Conservation (phyloP, 2,113 vertebrate genomes). For the Thermophis baileyi region DNA sequence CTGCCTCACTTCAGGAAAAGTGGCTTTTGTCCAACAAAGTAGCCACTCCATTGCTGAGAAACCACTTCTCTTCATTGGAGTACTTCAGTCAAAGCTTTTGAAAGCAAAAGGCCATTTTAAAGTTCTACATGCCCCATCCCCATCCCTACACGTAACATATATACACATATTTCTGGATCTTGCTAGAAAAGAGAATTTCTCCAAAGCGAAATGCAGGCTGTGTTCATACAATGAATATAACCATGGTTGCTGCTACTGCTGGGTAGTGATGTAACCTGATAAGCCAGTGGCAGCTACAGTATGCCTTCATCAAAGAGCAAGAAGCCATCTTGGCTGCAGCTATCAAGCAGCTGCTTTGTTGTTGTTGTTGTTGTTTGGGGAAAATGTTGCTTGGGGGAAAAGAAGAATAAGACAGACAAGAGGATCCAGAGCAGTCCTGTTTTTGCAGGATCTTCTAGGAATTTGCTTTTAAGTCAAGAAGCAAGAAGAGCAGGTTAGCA, state of each 20-base stretch:
- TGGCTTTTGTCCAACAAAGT: background rate
- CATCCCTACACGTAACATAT: background rate
- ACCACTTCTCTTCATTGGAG: background rate
- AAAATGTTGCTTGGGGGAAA: background rate
- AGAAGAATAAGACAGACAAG: background rate
- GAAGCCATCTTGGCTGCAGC: background rate
- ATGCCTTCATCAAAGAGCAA: background rate
- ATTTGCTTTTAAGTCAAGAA: background rate
- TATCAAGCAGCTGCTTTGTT: background rate
- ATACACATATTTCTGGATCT: background rate
- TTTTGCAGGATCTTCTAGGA: background rate
- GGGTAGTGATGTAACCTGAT: background rate
- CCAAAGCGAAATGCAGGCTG: background rate
- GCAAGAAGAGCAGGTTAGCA: background rate
- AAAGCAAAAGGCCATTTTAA: background rate
- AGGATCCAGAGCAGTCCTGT: background rate
- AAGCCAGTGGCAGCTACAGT: background rate
- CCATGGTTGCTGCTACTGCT: background rate
- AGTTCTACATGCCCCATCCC: background rate
- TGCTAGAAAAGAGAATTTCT: background rate
- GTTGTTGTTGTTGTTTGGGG: background rate
- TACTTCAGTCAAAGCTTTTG: background rate
- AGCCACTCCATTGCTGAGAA: background rate
- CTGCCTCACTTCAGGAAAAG: background rate
- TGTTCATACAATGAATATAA: background rate